Evolutionary conservation across 2,113 vertebrate genomes (phyloP).

Genomic region (Myotis yumanensis): DNA sequence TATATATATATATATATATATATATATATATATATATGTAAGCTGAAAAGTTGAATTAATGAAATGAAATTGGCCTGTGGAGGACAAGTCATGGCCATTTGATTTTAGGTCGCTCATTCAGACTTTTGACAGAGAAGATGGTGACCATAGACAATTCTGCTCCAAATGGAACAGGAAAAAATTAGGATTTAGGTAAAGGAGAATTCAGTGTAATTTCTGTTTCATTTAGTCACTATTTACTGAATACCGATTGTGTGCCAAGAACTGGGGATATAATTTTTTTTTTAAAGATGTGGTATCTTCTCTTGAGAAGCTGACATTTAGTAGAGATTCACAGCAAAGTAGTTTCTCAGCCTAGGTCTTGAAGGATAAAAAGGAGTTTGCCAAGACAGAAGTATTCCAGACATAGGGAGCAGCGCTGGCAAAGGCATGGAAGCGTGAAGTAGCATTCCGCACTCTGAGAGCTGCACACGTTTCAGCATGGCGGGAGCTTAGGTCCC

Average conservation of each 20-base stretch:
- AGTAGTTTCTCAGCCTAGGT: neutral
- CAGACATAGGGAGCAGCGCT: neutral
- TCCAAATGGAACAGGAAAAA: conserved; percentile 16
- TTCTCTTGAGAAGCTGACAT: neutral
- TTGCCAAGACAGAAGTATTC: neutral
- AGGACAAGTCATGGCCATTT: neutral
- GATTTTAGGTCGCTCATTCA: neutral
- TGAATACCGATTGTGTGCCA: neutral
- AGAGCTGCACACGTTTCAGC: neutral
- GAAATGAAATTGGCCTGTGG: neutral
- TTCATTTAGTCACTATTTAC: neutral
- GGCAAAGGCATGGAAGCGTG: neutral
- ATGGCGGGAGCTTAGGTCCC: neutral
- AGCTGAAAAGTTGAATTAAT: neutral
- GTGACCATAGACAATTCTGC: neutral
- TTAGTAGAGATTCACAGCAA: neutral
- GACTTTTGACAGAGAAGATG: neutral
- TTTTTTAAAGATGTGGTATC: neutral
- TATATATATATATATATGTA: too few species aligned
- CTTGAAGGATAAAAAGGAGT: neutral
- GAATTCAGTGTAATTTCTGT: neutral
- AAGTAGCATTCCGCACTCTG: too few species aligned
- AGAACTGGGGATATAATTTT: neutral
- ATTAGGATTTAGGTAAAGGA: neutral
- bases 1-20: too few species aligned